These are phyloP conservation scores for Eptesicus fuscus DNA, from an alignment of 2,113 vertebrate genomes.

Conservation along the genomic window DNA sequence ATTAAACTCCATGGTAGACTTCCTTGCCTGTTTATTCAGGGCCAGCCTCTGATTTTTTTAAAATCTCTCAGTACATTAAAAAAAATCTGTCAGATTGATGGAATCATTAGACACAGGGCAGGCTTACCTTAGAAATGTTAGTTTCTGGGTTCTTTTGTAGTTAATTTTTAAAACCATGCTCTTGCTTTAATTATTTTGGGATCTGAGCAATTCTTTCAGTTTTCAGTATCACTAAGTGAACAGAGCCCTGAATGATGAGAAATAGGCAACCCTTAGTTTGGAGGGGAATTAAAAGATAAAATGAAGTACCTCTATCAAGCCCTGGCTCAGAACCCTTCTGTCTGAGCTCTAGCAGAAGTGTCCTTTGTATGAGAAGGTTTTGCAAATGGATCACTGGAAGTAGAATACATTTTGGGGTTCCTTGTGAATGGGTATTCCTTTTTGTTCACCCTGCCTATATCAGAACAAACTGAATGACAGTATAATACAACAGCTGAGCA, in stretches of 20 bases:
- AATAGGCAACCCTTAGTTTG: background rate
- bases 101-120: background rate
- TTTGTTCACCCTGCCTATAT: background rate
- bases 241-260: background rate
- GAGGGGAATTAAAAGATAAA: background rate
- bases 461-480: background rate
- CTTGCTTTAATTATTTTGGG: constrained; percentile 16
- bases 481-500: constrained; percentile 41
- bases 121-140: background rate
- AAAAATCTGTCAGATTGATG: background rate
- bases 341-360: background rate
- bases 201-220: background rate
- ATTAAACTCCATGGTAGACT: background rate
- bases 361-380: background rate
- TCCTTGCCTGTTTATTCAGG: background rate
- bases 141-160: background rate
- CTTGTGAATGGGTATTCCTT: background rate
- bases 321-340: background rate
- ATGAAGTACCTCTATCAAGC: background rate
- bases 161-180: background rate
- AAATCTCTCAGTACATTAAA: background rate
- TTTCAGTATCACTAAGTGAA: background rate
- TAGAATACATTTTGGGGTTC: background rate
- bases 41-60: background rate
- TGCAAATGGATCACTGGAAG: background rate